These are phyloP conservation scores for Megalopta genalis DNA, from an alignment of 1,140 invertebrate genomes.

Conservation along the genomic window DNA sequence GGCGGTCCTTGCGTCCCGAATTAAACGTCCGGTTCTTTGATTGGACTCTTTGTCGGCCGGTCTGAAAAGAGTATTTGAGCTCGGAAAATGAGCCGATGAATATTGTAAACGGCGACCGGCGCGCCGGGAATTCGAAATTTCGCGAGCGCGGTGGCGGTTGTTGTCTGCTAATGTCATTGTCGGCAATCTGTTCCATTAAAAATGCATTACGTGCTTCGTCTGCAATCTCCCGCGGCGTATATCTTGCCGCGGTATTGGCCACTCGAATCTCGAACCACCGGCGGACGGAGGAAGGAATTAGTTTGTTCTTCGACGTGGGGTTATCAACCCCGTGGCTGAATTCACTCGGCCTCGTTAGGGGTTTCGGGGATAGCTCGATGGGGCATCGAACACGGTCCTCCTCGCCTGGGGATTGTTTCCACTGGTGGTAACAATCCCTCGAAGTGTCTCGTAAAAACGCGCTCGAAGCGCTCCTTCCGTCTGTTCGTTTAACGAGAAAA, in stretches of 20 bases:
- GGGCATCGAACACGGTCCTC: background rate
- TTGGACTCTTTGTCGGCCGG: background rate
- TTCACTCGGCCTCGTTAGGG: background rate
- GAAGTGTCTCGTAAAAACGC: constrained; percentile 31
- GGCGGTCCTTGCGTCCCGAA: background rate
- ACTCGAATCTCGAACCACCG: too few species aligned
- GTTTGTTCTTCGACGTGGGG: background rate
- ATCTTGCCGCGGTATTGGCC: too few species aligned
- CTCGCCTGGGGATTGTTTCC: constrained; percentile 3
- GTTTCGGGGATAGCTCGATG: background rate
- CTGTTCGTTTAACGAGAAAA: constrained; percentile 34
- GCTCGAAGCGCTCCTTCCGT: constrained; percentile 1
- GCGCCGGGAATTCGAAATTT: background rate
- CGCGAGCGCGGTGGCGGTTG: background rate
- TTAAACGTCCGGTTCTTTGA: constrained; percentile 6
- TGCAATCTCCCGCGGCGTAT: too few species aligned
- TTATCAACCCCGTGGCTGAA: background rate
- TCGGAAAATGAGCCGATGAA: background rate
- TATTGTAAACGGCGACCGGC: background rate
- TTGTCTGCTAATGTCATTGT: too few species aligned
- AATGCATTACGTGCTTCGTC: too few species aligned
- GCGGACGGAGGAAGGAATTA: background rate
- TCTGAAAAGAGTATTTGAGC: background rate
- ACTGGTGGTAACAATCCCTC: constrained; percentile 8
- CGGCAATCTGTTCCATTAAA: too few species aligned